Percentiles rank a stretch among this genome's conserved stretches.
These are phyloP conservation scores for Barypeithes pellucidus DNA, from an alignment of 2,888 invertebrate genomes.

Conservation along the genomic window DNA sequence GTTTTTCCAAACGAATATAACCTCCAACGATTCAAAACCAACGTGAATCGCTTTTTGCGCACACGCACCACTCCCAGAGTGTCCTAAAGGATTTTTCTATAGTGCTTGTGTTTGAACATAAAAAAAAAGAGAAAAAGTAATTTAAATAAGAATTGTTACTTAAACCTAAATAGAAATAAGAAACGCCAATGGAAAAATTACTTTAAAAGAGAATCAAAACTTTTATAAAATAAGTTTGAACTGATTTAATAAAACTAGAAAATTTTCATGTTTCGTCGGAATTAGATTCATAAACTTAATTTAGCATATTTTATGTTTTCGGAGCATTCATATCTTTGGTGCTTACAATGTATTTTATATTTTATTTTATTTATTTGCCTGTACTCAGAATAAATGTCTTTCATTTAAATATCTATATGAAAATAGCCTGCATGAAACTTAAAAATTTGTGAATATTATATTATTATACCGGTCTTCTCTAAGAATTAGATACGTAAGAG, in stretches of 20 bases:
- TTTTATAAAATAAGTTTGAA: constrained; percentile 11
- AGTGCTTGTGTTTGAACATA: too few species aligned
- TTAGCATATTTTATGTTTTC: constrained; percentile 46
- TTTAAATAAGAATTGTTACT: too few species aligned
- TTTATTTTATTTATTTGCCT: constrained; percentile 28
- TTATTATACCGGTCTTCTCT: not conserved
- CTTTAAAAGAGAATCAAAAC: constrained; percentile 20
- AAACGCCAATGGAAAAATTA: not conserved
- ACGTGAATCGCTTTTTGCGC: too few species aligned
- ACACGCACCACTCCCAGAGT: too few species aligned
- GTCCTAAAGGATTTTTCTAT: too few species aligned
- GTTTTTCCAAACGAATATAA: too few species aligned
- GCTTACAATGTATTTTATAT: constrained; percentile 48
- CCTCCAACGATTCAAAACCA: too few species aligned
- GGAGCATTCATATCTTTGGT: constrained; percentile 35
- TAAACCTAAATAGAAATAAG: not conserved
- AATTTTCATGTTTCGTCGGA: constrained; percentile 31
- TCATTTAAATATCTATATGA: constrained; percentile 5
- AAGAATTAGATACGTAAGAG: too few species aligned
- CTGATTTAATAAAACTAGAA: constrained; percentile 38
- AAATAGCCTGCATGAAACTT: constrained; percentile 13
- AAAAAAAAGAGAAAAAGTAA: too few species aligned
- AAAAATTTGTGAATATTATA: not conserved
- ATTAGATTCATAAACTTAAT: constrained; percentile 48
- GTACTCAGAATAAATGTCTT: constrained; percentile 5